phyloP scores from a whole-genome alignment of 1,140 invertebrate species.

The Heliothis virescens region DNA sequence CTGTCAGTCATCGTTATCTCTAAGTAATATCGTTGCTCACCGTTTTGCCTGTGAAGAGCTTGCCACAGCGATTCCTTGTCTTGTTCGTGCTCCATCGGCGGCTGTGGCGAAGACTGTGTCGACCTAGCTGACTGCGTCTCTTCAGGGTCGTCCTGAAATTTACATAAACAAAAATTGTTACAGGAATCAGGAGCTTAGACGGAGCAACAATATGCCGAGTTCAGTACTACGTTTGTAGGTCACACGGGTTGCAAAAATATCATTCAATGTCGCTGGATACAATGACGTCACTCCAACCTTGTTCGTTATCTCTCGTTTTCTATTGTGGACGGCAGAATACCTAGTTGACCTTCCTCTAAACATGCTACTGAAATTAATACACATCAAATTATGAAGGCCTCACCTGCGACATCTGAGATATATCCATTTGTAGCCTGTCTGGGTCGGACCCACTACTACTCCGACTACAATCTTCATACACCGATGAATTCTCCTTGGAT shows the following conservation, averaged over 20 bases:
- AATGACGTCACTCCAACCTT: conserved; percentile 38
- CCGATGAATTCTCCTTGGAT: conserved; percentile 70
- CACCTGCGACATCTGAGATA: conserved; percentile 84
- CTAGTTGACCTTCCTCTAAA: conserved; percentile 34
- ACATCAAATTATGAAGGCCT: conserved; percentile 18
- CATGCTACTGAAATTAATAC: conserved; percentile 21
- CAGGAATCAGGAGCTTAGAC: not conserved
- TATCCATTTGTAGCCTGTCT: conserved; percentile 85
- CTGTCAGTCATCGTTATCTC: conserved; percentile 2
- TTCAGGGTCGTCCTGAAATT: conserved; percentile 78
- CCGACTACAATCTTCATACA: conserved; percentile 84
- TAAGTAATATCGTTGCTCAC: conserved; percentile 55
- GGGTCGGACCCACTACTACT: conserved; percentile 85
- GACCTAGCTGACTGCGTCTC: conserved; percentile 82
- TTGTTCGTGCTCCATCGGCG: conserved; percentile 72
- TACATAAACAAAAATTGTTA: conserved; percentile 17
- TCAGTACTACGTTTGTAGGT: conserved; percentile 15
- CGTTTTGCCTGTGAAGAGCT: conserved; percentile 83
- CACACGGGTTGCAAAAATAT: conserved; percentile 37
- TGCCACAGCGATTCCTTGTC: conserved; percentile 84
- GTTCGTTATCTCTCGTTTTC: conserved; percentile 44
- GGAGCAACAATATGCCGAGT: not conserved
- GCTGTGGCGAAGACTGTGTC: conserved; percentile 80
- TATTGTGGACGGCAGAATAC: conserved; percentile 38
- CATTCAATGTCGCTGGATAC: conserved; percentile 28